A percentile compares a stretch with the other conserved stretches of the same genome.
phyloP scores from a whole-genome alignment of 2,113 vertebrate genomes.

The Bolborhynchus lineola region DNA sequence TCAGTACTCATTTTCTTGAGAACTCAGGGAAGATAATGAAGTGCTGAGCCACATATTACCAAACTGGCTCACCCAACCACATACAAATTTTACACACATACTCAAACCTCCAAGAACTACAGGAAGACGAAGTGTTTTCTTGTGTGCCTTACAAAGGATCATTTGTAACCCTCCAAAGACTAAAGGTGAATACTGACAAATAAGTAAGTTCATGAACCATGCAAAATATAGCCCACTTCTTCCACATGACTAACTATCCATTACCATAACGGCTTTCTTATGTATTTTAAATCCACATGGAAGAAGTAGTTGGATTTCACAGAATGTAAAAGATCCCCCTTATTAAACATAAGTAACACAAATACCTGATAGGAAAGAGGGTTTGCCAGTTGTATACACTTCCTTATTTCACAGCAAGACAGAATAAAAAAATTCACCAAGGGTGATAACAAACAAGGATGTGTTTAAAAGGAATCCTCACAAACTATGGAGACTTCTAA shows the following conservation, averaged over 20 bases:
- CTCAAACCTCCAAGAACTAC: background rate
- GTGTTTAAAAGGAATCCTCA: background rate
- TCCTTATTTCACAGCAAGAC: background rate
- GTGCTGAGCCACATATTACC: background rate
- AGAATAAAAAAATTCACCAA: background rate
- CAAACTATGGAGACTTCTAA: background rate
- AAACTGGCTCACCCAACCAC: background rate
- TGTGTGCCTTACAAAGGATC: background rate
- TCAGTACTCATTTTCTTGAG: background rate
- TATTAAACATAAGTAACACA: background rate
- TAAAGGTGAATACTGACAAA: background rate
- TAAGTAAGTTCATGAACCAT: background rate
- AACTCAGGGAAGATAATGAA: background rate
- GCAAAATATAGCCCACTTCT: background rate
- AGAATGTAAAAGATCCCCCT: background rate
- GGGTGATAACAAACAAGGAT: background rate
- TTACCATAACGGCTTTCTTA: background rate
- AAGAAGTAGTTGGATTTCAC: background rate
- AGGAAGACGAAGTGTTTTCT: background rate
- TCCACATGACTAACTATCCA: background rate
- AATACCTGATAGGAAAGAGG: background rate
- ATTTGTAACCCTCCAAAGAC: background rate
- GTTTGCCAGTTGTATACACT: background rate
- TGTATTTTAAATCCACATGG: background rate
- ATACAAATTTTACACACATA: background rate